phyloP scores from a whole-genome alignment of 2,797 vertebrate genomes.

The Platalea minor region DNA sequence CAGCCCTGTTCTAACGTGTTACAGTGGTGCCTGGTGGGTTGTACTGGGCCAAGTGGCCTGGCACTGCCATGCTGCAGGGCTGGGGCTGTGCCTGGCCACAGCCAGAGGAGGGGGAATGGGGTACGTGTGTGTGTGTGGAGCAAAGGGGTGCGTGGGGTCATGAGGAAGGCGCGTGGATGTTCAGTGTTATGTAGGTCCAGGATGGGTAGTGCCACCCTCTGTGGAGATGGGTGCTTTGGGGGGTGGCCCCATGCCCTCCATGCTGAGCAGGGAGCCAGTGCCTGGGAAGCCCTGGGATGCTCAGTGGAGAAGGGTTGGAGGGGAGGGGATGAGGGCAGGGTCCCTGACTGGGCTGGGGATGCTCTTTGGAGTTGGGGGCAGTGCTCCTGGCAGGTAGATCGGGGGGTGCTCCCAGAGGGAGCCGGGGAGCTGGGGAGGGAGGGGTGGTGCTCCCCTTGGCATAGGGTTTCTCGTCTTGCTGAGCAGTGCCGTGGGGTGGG shows the following conservation, averaged over 20 bases:
- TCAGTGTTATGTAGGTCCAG: neutral
- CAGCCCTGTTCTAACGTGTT: neutral
- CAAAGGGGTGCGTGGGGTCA: neutral
- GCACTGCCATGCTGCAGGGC: neutral
- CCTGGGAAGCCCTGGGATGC: neutral
- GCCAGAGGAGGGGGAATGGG: neutral
- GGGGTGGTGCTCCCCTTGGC: neutral
- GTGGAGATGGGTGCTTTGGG: neutral
- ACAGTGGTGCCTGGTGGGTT: neutral
- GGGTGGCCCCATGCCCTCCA: neutral
- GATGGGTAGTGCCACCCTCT: neutral
- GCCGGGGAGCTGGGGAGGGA: neutral
- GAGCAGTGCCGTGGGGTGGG: neutral
- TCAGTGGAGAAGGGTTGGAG: neutral
- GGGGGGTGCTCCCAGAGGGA: neutral
- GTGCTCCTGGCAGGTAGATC: neutral
- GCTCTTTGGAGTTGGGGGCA: neutral
- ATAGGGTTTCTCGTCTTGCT: neutral
- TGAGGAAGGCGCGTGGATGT: slow-evolving; percentile 1
- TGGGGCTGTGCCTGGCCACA: neutral
- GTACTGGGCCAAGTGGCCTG: neutral
- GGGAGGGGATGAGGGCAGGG: neutral
- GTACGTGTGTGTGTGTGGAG: neutral
- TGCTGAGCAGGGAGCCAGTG: neutral
- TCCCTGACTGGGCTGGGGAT: neutral